These are phyloP conservation scores for Apotomis turbidana DNA, from an alignment of 2,888 invertebrate genomes.

Conservation along the genomic window DNA sequence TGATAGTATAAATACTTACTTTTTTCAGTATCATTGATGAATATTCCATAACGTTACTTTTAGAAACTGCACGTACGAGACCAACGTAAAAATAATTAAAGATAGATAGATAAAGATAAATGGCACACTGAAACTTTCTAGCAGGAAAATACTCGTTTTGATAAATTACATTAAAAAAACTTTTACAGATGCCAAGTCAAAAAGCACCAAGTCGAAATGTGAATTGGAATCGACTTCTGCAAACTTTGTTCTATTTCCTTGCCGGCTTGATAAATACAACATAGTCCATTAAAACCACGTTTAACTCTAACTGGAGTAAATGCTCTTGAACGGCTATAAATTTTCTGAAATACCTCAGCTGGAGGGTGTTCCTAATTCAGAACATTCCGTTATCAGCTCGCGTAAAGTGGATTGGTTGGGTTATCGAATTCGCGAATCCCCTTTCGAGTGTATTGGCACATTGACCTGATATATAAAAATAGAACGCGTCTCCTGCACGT, in stretches of 20 bases:
- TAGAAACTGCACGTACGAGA: no score
- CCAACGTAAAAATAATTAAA: no score
- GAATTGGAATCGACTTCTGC: background rate
- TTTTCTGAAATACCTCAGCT: slow-evolving; percentile 27
- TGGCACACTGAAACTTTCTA: no score
- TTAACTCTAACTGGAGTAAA: slow-evolving; percentile 24
- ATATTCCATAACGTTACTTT: no score
- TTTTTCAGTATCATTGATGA: no score
- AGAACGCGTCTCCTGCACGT: slow-evolving; percentile 27
- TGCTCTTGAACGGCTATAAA: slow-evolving; percentile 26
- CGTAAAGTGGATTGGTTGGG: slow-evolving; percentile 43
- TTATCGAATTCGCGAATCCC: slow-evolving; percentile 42
- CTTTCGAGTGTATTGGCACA: slow-evolving; percentile 39
- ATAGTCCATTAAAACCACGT: slow-evolving; percentile 8
- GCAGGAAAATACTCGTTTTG: no score
- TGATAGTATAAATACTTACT: no score
- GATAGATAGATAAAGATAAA: no score
- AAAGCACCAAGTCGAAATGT: background rate
- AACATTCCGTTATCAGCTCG: slow-evolving; percentile 36
- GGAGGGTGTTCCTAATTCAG: slow-evolving; percentile 36
- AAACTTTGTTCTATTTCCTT: background rate
- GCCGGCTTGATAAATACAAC: slow-evolving; percentile 20
- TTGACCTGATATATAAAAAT: slow-evolving; percentile 40
- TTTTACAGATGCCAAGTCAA: background rate
- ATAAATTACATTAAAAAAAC: no score